Percentiles rank a stretch among this genome's conserved stretches.
Conservation (phyloP, 2,797 vertebrate species). For the Ceyx erithaca region DNA sequence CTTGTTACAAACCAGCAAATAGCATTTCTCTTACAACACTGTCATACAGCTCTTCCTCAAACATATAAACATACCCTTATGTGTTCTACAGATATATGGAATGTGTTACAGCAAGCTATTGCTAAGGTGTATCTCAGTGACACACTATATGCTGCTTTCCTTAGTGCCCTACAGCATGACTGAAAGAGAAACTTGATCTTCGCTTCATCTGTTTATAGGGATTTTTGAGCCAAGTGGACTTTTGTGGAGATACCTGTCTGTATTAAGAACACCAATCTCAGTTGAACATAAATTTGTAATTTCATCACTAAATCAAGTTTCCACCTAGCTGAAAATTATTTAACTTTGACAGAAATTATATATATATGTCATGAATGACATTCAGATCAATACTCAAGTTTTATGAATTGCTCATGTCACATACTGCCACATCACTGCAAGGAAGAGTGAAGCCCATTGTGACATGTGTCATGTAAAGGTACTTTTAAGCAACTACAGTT, state of each 20-base stretch:
- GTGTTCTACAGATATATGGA: background rate
- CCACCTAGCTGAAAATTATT: background rate
- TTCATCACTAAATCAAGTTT: background rate
- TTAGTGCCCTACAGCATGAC: background rate
- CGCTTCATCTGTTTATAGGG: background rate
- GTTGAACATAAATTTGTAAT: background rate
- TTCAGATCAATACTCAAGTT: background rate
- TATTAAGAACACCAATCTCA: background rate
- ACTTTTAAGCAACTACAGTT: background rate
- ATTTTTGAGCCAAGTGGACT: background rate
- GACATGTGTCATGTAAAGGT: background rate
- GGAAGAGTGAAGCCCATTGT: background rate
- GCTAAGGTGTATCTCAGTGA: background rate
- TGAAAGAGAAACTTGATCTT: background rate
- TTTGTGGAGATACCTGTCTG: background rate
- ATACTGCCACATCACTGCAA: background rate
- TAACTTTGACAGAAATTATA: background rate
- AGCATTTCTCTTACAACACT: background rate
- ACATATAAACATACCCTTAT: rapidly evolving
- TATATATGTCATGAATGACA: rapidly evolving
- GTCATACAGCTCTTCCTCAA: background rate
- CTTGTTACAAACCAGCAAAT: background rate
- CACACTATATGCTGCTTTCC: background rate
- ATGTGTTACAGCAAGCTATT: background rate
- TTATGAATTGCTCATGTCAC: background rate